Evolutionary conservation across 2,113 vertebrate species (phyloP).

Genomic region (Ctenomys sociabilis): DNA sequence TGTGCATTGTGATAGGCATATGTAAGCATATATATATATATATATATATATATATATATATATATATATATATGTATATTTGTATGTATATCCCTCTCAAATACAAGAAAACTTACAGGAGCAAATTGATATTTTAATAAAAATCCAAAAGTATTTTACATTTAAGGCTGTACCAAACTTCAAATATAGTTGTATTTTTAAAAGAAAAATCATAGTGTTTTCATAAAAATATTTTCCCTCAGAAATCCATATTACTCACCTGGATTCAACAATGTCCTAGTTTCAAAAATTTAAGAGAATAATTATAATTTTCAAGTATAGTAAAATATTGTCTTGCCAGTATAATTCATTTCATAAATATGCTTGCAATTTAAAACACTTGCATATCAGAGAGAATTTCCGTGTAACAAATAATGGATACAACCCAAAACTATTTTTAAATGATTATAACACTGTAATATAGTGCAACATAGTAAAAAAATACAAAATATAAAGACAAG

Average conservation of each 20-base stretch:
- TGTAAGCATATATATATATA: too few relatives aligned
- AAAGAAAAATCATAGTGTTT: neutral
- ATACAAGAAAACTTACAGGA: neutral
- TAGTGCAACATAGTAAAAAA: neutral
- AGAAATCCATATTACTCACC: neutral
- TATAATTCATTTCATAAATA: neutral
- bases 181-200: conserved; percentile 1
- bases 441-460: neutral
- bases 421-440: neutral
- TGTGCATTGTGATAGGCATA: too few relatives aligned
- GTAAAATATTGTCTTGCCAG: neutral
- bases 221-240: neutral
- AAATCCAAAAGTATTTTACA: neutral
- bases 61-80: too few relatives aligned
- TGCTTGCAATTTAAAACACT: neutral
- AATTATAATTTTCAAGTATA: neutral
- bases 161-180: neutral
- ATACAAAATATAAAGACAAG: neutral
- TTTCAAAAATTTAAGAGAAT: neutral
- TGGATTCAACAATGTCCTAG: neutral
- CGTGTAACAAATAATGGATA: neutral
- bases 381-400: neutral
- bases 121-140: neutral
- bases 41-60: too few relatives aligned
- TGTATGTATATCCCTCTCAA: neutral